Evolutionary conservation across 37 sponge, comb jelly and placozoan genomes (phyloP).

Genomic region (Amphimedon queenslandica): DNA sequence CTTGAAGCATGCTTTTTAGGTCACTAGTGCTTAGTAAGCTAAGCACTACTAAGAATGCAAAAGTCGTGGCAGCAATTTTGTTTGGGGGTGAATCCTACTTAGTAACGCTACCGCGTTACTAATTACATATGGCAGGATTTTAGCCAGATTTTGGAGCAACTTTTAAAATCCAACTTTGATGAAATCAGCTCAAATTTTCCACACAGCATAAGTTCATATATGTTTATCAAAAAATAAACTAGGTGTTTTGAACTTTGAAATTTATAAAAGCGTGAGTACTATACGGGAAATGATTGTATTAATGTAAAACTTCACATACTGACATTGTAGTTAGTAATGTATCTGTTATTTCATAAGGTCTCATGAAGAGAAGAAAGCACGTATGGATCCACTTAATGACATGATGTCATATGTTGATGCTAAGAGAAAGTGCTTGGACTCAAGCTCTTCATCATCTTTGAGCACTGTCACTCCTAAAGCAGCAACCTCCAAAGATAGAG

Average conservation of each 20-base stretch:
- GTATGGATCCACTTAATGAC: conserved; percentile 67
- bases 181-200: too few species aligned
- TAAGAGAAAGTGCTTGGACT: conserved; percentile 36
- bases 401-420: conserved; percentile 48
- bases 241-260: neutral
- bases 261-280: neutral
- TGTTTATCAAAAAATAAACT: neutral
- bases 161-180: neutral
- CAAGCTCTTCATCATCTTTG: neutral
- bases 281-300: neutral
- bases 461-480: neutral
- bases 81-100: too few species aligned
- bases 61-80: too few species aligned
- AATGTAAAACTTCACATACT: neutral
- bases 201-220: neutral
- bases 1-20: too few species aligned
- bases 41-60: too few species aligned
- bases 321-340: conserved; percentile 42
- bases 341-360: neutral
- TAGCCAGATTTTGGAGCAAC: too few species aligned
- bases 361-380: conserved; percentile 35
- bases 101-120: too few species aligned
- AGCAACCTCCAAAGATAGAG: neutral
- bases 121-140: too few species aligned
- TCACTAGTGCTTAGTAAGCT: too few species aligned